These are phyloP conservation scores for Orius insidiosus DNA, from an alignment of 1,140 invertebrate species.

Conservation along the genomic window DNA sequence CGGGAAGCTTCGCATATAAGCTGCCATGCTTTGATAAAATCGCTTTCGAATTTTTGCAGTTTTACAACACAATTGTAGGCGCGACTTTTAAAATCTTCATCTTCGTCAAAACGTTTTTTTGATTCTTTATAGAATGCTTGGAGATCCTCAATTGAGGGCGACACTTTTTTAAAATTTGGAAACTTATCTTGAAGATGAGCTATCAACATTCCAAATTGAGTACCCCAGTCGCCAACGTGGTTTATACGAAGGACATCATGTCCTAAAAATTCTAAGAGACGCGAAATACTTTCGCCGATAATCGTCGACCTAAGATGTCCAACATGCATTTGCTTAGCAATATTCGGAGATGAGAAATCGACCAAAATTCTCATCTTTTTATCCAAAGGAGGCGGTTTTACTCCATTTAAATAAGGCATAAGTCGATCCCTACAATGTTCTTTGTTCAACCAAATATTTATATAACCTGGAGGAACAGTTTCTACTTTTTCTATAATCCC, in stretches of 20 bases:
- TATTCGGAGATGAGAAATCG: constrained; percentile 97
- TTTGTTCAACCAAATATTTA: constrained; percentile 73
- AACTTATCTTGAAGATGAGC: constrained; percentile 89
- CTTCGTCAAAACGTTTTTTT: constrained; percentile 64
- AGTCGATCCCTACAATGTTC: constrained; percentile 45
- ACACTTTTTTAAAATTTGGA: constrained; percentile 67
- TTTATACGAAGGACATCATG: constrained; percentile 89
- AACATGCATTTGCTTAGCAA: constrained; percentile 99
- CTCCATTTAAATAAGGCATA: constrained; percentile 45
- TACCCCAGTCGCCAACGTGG: constrained; percentile 99
- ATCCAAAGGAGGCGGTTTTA: constrained; percentile 50
- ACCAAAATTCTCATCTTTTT: constrained; percentile 55
- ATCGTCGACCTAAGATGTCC: constrained; percentile 96
- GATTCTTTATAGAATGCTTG: constrained; percentile 61
- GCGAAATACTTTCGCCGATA: constrained; percentile 82
- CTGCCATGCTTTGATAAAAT: constrained; percentile 83
- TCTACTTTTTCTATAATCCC: constrained; percentile 60
- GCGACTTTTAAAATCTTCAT: constrained; percentile 85
- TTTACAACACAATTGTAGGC: constrained; percentile 91
- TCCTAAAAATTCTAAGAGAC: constrained; percentile 83
- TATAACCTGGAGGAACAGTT: constrained; percentile 81
- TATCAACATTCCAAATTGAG: constrained; percentile 99
- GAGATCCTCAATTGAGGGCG: constrained; percentile 82
- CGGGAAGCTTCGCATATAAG: constrained; percentile 91
- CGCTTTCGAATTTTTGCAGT: constrained; percentile 68